Percentiles rank a stretch among this genome's conserved stretches.
These are phyloP conservation scores for Erythrolamprus reginae DNA, from an alignment of 2,113 vertebrate genomes.

Conservation along the genomic window DNA sequence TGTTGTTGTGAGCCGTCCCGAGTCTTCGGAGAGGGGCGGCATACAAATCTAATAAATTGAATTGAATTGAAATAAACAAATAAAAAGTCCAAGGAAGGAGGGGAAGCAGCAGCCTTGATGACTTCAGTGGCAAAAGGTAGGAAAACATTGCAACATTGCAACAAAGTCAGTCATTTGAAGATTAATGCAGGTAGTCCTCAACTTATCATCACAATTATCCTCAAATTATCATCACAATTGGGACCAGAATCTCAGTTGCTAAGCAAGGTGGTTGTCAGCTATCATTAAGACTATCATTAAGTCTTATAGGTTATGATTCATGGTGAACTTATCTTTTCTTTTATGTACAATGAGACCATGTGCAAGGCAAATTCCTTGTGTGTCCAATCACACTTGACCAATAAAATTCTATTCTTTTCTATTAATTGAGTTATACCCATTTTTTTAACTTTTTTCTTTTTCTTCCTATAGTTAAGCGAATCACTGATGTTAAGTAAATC, in stretches of 20 bases:
- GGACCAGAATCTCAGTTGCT: neutral
- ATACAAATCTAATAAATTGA: too few relatives aligned
- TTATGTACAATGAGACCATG: too few relatives aligned
- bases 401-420: too few relatives aligned
- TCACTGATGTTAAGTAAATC: neutral
- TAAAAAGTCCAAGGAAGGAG: neutral
- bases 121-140: neutral
- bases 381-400: too few relatives aligned
- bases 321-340: too few relatives aligned
- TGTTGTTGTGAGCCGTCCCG: too few relatives aligned
- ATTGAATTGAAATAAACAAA: too few relatives aligned
- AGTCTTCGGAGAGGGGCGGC: too few relatives aligned
- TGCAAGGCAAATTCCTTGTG: too few relatives aligned
- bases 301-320: too few relatives aligned
- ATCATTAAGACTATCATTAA: too few relatives aligned
- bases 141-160: neutral
- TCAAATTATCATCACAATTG: neutral
- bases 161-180: neutral
- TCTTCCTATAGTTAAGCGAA: neutral
- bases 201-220: neutral
- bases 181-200: neutral
- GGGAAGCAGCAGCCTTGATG: neutral
- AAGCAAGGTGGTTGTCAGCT: neutral
- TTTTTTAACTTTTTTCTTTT: neutral
- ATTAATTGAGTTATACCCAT: neutral